These are phyloP conservation scores for Stegophylla sp. DNA, from an alignment of 2,888 invertebrate genomes.

Conservation along the genomic window DNA sequence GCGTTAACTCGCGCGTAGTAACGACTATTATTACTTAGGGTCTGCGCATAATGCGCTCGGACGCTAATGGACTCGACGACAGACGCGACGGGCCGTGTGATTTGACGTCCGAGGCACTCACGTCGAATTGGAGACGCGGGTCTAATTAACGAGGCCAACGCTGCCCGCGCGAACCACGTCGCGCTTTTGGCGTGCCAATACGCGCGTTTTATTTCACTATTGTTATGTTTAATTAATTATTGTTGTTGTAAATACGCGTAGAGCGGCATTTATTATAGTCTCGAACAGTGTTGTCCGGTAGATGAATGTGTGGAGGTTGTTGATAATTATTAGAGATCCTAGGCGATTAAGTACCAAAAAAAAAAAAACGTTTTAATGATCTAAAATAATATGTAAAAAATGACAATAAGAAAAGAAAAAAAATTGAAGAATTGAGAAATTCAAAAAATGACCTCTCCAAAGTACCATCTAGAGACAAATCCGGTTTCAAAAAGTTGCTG, in stretches of 20 bases:
- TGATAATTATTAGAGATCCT: no score
- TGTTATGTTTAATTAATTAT: not conserved
- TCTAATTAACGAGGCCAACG: constrained; percentile 52
- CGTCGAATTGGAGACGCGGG: constrained; percentile 48
- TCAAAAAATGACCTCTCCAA: no score
- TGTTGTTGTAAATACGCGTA: not conserved
- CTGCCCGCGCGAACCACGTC: not conserved
- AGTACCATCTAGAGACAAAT: no score
- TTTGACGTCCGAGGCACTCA: constrained; percentile 55
- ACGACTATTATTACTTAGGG: constrained; percentile 39
- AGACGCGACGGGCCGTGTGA: constrained; percentile 39
- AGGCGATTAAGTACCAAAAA: no score
- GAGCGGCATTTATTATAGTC: not conserved
- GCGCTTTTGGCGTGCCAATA: not conserved
- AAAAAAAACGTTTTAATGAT: no score
- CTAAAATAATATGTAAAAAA: no score
- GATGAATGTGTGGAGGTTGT: no score
- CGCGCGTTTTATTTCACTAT: not conserved
- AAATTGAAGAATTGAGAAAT: no score
- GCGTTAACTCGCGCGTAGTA: constrained; percentile 37
- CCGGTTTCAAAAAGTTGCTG: no score
- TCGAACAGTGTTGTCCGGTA: not conserved
- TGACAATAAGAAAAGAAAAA: no score
- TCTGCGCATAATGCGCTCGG: constrained; percentile 41
- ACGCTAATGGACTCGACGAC: constrained; percentile 53